Conservation (phyloP, 2,888 invertebrate species). For the Flabesymbios commensalis region DNA sequence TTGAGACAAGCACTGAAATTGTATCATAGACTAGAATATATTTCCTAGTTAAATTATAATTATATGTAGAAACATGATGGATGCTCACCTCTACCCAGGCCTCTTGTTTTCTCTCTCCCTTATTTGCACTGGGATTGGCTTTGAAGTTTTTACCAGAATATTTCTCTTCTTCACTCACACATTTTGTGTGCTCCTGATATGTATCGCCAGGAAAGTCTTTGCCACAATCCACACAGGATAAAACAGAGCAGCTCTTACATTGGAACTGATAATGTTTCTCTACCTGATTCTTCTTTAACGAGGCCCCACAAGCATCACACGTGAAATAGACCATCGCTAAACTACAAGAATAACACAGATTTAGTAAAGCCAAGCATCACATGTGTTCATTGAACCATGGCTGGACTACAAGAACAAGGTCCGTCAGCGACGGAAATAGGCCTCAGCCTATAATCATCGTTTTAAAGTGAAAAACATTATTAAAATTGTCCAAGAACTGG, state of each 20-base stretch:
- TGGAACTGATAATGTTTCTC: constrained; percentile 77
- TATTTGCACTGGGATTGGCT: constrained; percentile 71
- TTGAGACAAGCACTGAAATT: no score
- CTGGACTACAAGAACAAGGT: no score
- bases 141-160: constrained; percentile 83
- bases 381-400: no score
- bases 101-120: constrained; percentile 85
- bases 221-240: constrained; percentile 92
- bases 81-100: constrained; percentile 71
- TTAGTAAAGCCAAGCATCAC: no score
- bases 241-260: constrained; percentile 73
- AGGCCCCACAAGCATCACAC: constrained; percentile 88
- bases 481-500: no score
- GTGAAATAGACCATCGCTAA: constrained; percentile 89
- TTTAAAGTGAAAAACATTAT: no score
- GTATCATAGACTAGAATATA: no score
- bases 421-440: no score
- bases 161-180: constrained; percentile 82
- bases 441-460: no score
- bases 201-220: constrained; percentile 82
- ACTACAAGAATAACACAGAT: neutral
- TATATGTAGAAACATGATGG: neutral
- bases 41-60: no score
- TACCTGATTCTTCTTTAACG: constrained; percentile 87
- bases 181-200: constrained; percentile 80